Evolutionary conservation across 2,888 invertebrate species (phyloP).

Genomic region (Andrena trimmerana): DNA sequence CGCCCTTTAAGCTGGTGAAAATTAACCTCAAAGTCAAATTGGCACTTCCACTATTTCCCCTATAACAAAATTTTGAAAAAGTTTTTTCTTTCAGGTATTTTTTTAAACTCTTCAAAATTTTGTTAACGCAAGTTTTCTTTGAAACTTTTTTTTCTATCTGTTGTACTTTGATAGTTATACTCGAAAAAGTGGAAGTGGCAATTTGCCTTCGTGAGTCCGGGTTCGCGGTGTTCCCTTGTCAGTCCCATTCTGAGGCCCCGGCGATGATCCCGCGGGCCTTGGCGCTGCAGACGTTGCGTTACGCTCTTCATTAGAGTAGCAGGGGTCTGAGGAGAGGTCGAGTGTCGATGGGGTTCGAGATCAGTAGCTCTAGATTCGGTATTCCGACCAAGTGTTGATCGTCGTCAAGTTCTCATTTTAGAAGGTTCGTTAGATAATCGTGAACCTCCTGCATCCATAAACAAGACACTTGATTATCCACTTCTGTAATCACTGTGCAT

Average conservation of each 20-base stretch:
- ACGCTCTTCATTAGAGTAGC: not conserved
- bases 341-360: not conserved
- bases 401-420: not conserved
- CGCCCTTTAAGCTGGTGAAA: no score
- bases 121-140: no score
- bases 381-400: not conserved
- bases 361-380: not conserved
- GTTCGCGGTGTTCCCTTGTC: no score
- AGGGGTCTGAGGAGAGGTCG: not conserved
- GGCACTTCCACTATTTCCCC: no score
- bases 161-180: no score
- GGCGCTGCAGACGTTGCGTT: not conserved
- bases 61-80: no score
- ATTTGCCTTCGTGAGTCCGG: no score
- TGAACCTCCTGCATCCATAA: not conserved
- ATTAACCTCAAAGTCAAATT: no score
- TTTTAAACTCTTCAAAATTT: no score
- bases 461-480: not conserved
- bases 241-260: not conserved
- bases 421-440: constrained; percentile 2
- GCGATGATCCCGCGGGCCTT: not conserved
- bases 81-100: no score
- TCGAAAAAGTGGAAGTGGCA: no score
- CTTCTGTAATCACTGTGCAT: not conserved
- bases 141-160: no score